A percentile compares a stretch with the other conserved stretches of the same genome.
Conservation (phyloP, 2,888 invertebrate genomes). For the Esperia sulphurella region DNA sequence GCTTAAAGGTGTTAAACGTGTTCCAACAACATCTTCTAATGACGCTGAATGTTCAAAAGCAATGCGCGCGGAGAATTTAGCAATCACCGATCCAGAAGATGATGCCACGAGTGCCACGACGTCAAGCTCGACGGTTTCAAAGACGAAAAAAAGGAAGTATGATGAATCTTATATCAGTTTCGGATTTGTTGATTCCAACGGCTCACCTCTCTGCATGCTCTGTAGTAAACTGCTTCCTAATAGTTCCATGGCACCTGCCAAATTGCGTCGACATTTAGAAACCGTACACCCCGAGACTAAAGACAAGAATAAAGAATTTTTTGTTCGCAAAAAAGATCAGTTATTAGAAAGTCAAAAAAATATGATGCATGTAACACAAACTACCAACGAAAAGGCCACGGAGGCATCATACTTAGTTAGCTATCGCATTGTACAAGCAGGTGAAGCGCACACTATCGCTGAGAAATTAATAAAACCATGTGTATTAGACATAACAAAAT, state of each 20-base stretch:
- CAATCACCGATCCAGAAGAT: constrained; percentile 5
- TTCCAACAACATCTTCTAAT: constrained; percentile 20
- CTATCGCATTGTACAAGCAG: constrained; percentile 26
- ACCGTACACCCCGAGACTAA: constrained; percentile 23
- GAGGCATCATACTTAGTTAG: constrained; percentile 30
- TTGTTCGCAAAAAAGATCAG: no score
- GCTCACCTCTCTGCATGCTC: constrained; percentile 20
- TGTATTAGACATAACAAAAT: constrained; percentile 25
- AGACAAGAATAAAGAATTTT: constrained; percentile 24
- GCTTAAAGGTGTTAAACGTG: constrained; percentile 22
- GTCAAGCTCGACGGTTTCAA: constrained; percentile 22
- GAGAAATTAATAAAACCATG: constrained; percentile 24
- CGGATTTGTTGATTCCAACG: constrained; percentile 26
- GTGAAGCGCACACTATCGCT: constrained; percentile 28
- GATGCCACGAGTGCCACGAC: constrained; percentile 22
- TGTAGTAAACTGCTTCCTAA: constrained; percentile 23
- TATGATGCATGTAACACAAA: constrained; percentile 21
- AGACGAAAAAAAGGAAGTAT: constrained; percentile 22
- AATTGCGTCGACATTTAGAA: constrained; percentile 24
- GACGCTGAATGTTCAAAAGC: constrained; percentile 20
- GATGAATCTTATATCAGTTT: constrained; percentile 24
- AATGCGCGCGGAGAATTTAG: constrained; percentile 19
- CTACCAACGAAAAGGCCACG: constrained; percentile 27
- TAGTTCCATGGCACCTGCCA: constrained; percentile 25
- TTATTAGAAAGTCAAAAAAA: constrained; percentile 22